Percentiles rank a stretch among this genome's conserved stretches.
Conservation (phyloP, 2,113 vertebrate species). For the Paramormyrops kingsleyae region DNA sequence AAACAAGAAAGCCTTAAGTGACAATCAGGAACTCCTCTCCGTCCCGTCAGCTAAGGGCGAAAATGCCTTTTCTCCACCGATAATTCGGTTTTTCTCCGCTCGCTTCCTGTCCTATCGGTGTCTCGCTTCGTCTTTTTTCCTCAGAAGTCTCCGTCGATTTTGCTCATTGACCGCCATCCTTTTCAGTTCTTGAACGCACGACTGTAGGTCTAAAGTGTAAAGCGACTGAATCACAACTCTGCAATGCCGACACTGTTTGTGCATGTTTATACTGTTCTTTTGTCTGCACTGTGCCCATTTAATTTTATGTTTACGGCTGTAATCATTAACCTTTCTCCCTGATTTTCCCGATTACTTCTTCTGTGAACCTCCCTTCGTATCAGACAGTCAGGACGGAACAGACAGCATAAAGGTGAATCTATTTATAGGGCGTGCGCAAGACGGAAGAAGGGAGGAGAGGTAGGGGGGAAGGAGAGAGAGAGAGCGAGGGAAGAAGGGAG, state of each 20-base stretch:
- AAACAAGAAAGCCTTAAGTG: background rate
- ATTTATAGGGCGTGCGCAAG: conserved; percentile 7
- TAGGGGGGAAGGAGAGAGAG: background rate
- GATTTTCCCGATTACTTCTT: background rate
- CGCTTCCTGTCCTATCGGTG: background rate
- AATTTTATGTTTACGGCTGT: background rate
- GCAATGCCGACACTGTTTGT: background rate
- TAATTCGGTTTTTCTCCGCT: background rate
- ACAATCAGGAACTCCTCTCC: background rate
- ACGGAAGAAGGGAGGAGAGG: background rate
- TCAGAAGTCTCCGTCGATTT: background rate
- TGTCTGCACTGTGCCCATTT: background rate
- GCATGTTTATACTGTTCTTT: background rate
- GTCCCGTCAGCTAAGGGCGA: background rate
- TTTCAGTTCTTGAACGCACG: background rate
- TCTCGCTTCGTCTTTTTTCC: background rate
- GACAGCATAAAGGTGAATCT: conserved; percentile 12
- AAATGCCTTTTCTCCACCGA: background rate
- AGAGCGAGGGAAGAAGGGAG: background rate
- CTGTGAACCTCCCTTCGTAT: background rate
- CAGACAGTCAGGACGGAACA: conserved; percentile 7
- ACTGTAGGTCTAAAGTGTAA: background rate
- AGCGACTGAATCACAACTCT: background rate
- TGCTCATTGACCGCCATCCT: background rate
- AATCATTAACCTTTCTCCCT: background rate